These are phyloP conservation scores for Galemys pyrenaicus DNA, from an alignment of 2,113 vertebrate species.

Conservation along the genomic window DNA sequence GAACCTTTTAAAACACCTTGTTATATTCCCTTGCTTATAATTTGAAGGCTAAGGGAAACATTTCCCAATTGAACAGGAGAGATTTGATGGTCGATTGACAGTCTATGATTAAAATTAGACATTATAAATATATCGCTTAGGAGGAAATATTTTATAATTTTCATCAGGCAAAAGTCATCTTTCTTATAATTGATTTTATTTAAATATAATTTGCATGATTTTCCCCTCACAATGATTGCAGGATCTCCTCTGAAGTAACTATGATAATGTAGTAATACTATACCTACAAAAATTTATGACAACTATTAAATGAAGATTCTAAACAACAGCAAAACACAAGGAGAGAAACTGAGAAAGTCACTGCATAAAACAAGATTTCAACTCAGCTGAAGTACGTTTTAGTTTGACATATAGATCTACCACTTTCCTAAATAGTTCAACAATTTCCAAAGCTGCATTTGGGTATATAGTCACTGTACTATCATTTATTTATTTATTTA, in stretches of 20 bases:
- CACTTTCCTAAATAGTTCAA: conserved; percentile 23
- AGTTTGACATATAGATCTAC: conserved; percentile 22
- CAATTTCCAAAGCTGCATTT: not conserved
- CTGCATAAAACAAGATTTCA: conserved; percentile 24
- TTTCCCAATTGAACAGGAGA: conserved; percentile 23
- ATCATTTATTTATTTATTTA: too few relatives aligned
- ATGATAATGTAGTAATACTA: not conserved
- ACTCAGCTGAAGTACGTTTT: conserved; percentile 14
- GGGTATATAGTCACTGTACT: not conserved
- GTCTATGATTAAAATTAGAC: not conserved
- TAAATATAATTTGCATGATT: conserved; percentile 35
- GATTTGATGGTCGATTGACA: not conserved
- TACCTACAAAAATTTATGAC: not conserved
- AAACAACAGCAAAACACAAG: not conserved
- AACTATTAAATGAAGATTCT: not conserved
- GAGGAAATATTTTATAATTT: conserved; percentile 46
- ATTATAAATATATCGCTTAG: conserved; percentile 25
- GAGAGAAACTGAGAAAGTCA: conserved; percentile 3
- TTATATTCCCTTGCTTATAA: not conserved
- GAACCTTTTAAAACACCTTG: not conserved
- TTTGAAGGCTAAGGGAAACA: not conserved
- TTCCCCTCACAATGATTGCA: not conserved
- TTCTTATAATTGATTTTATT: conserved; percentile 41
- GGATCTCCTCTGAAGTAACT: not conserved
- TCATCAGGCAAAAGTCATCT: conserved; percentile 16